phyloP scores from a whole-genome alignment of 2,888 invertebrate species.

The Bugula neritina region DNA sequence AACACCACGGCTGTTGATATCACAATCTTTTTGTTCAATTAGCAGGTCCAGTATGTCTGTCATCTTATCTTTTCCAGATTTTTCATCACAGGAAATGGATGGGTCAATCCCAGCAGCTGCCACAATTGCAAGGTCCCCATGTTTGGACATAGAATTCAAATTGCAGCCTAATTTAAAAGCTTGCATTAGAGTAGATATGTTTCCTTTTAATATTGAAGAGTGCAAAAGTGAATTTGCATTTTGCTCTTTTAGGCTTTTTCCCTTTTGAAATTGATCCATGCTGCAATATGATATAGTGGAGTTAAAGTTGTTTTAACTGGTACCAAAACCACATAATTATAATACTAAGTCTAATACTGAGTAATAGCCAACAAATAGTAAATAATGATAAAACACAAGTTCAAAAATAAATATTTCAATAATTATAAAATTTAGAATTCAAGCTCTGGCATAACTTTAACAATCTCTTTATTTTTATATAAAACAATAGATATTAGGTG shows the following conservation, averaged over 20 bases:
- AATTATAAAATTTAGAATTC: too few species aligned
- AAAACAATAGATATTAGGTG: too few species aligned
- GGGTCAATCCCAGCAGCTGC: conserved; percentile 16
- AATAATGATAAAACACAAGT: too few species aligned
- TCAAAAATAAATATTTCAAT: too few species aligned
- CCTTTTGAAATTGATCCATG: background rate
- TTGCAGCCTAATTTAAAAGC: conserved; percentile 18
- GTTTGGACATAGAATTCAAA: background rate
- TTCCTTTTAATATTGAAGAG: conserved; percentile 3
- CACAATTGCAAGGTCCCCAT: conserved; percentile 10
- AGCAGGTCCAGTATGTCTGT: background rate
- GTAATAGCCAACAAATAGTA: too few species aligned
- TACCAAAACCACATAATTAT: too few species aligned
- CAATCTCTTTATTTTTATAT: too few species aligned
- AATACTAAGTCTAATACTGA: too few species aligned
- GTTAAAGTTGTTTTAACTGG: too few species aligned
- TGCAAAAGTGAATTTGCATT: conserved; percentile 11
- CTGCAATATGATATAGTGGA: too few species aligned
- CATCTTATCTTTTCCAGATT: conserved; percentile 8
- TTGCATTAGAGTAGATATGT: conserved; percentile 12
- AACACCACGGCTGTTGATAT: background rate
- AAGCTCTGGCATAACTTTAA: too few species aligned
- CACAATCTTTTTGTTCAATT: conserved; percentile 16
- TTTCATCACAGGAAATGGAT: background rate
- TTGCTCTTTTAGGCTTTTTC: background rate